Conservation (phyloP, 2,113 vertebrate genomes). For the Triplophysa rosa region DNA sequence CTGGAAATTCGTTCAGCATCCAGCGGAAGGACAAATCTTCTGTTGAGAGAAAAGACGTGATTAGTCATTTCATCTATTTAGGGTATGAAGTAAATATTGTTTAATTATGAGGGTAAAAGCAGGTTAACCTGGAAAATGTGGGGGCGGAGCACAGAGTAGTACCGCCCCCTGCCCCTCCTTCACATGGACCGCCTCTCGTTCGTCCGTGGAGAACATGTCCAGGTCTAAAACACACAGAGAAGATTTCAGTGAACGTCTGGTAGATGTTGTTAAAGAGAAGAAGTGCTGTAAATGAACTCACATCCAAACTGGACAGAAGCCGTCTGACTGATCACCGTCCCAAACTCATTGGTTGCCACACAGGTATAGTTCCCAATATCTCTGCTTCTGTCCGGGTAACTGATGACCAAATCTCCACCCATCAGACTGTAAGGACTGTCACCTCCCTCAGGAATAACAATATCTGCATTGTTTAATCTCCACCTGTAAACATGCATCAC, state of each 20-base stretch:
- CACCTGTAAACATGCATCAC: conserved; percentile 75
- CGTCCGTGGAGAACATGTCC: conserved; percentile 91
- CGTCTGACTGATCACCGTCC: conserved; percentile 85
- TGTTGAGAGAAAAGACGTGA: conserved; percentile 56
- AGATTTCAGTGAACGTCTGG: neutral
- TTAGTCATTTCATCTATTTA: too few relatives aligned
- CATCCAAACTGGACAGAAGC: conserved; percentile 91
- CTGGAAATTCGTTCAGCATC: conserved; percentile 96
- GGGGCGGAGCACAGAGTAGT: conserved; percentile 89
- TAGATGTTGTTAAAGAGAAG: too few relatives aligned
- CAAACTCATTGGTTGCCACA: conserved; percentile 83
- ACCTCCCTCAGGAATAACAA: conserved; percentile 71
- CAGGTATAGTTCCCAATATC: conserved; percentile 89
- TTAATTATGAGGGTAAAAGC: neutral
- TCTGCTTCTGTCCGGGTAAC: conserved; percentile 79
- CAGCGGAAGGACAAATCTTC: conserved; percentile 94
- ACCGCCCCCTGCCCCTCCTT: conserved; percentile 91
- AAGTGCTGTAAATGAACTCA: conserved; percentile 69
- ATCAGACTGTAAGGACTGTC: conserved; percentile 82
- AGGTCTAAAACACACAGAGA: conserved; percentile 75
- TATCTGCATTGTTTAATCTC: conserved; percentile 80
- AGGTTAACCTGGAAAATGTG: conserved; percentile 86
- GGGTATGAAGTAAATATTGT: neutral
- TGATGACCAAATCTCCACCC: conserved; percentile 90
- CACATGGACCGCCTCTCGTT: conserved; percentile 84